Base-by-base conservation (phyloP, 2,888 invertebrate species). In the Drosophila formosana region DNA sequence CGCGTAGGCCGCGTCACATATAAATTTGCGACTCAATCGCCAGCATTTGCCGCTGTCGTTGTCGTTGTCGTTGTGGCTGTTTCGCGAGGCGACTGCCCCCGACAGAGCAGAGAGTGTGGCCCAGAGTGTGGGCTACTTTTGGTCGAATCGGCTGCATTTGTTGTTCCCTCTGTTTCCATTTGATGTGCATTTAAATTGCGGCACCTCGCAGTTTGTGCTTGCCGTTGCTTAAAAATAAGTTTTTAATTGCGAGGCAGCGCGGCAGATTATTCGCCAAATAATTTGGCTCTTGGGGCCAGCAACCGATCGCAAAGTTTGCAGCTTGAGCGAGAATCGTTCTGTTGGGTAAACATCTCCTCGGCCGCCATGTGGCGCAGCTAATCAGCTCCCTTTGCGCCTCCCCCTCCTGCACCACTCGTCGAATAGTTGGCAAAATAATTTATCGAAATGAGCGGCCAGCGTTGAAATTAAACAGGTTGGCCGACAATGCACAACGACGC, bases 191-290 rank as follows among this genome's bases (percentile, higher is more conserved):
- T 84, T 83, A 78, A 87, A 78, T 78, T 82, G 67, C 73, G 66
- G 58, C 70, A 63, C 18, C 18, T 18, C 18, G 18, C 18, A 18
- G 18, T 18, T 18, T 18, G 2, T 18, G 18, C 18, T 73, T 73
- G 69, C 47, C 68, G 74, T 46, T 80, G 69, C 82, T 84, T 84
- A 87, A 87, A 84, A 84, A 84, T 84, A 87, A 84, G 87, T 87
- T 84, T 87, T 87, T 83, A 83, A 83, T 83, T 83, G 83, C 87
- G 66, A 80, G 30, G 34, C 34, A 65, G 69, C 39, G 52, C 58
- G 75, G 75, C 86, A 90, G 91, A 90, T 91, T 91, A 91, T 89
- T 89, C 91, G 90, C 90, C 90, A 91, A 90, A 90, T 90, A 89
- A 90, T 90, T 91, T 90, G 89, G 89, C 83, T 85, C 79, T 79